Evolutionary conservation across 2,113 vertebrate species (phyloP).

Genomic region (Poeciliopsis retropinna): DNA sequence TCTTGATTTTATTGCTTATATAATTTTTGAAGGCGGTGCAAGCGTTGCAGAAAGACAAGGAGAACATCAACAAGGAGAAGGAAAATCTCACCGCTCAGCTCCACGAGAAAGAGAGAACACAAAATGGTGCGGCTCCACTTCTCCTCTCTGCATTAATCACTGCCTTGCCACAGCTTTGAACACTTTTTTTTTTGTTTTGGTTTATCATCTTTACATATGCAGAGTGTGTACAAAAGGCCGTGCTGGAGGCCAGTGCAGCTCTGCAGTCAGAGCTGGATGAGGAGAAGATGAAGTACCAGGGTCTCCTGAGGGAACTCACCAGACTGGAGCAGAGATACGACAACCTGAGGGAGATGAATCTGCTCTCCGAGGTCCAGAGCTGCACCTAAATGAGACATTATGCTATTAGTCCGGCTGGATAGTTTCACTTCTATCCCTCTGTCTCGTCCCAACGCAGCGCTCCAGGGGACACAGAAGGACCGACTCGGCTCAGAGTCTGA

Average conservation of each 20-base stretch:
- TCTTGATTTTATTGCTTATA: background rate
- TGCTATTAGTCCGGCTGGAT: background rate
- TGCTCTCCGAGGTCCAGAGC: slow-evolving; percentile 75
- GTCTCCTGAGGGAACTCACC: slow-evolving; percentile 79
- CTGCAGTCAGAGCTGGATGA: slow-evolving; percentile 79
- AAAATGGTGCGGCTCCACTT: slow-evolving; percentile 60
- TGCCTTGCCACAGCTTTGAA: background rate
- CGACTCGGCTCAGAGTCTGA: slow-evolving; percentile 73
- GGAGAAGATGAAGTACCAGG: slow-evolving; percentile 77
- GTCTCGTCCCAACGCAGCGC: slow-evolving; percentile 58
- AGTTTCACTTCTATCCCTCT: background rate
- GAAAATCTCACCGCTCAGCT: slow-evolving; percentile 64
- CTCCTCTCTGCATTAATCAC: background rate
- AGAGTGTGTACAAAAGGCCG: slow-evolving; percentile 60
- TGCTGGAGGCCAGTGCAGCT: slow-evolving; percentile 35
- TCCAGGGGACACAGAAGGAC: slow-evolving; percentile 69
- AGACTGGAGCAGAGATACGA: slow-evolving; percentile 83
- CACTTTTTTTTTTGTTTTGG: background rate
- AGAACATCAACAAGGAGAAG: slow-evolving; percentile 59
- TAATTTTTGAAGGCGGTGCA: slow-evolving; percentile 64
- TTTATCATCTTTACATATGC: slow-evolving; percentile 9
- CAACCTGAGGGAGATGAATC: slow-evolving; percentile 80
- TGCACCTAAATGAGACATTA: background rate
- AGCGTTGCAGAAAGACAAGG: slow-evolving; percentile 66
- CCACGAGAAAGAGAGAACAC: slow-evolving; percentile 58